phyloP scores from a whole-genome alignment of 1,140 invertebrate genomes.

The Metaphire vulgaris region DNA sequence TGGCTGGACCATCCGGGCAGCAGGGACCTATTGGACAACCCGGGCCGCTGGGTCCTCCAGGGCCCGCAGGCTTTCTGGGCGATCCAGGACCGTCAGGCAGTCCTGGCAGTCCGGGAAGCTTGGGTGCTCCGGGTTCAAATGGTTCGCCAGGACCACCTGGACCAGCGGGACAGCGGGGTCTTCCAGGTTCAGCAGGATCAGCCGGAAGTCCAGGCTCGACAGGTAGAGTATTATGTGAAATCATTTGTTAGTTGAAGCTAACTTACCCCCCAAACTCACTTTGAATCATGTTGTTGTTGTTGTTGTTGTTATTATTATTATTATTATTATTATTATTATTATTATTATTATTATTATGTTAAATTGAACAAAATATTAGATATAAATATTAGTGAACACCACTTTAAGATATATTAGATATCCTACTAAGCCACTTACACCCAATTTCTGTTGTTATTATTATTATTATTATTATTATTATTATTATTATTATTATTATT shows the following conservation, averaged over 20 bases:
- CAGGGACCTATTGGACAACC: slow-evolving; percentile 18
- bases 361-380: background rate
- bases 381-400: background rate
- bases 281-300: too few relatives aligned
- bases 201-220: background rate
- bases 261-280: background rate
- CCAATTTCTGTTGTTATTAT: too few relatives aligned
- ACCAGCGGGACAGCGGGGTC: background rate
- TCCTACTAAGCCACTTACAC: background rate
- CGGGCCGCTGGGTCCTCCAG: slow-evolving; percentile 17
- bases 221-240: background rate
- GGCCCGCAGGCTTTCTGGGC: background rate
- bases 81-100: background rate
- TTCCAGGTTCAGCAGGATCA: background rate
- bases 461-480: too few relatives aligned
- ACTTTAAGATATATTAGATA: background rate
- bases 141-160: slow-evolving; percentile 10
- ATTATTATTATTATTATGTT: too few relatives aligned
- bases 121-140: slow-evolving; percentile 3
- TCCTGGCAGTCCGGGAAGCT: background rate
- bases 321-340: background rate
- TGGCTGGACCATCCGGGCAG: slow-evolving; percentile 1
- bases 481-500: too few relatives aligned
- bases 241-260: background rate
- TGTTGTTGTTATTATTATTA: background rate